Conservation (phyloP, 1,140 invertebrate species). For the Drosophila subpulchrella region DNA sequence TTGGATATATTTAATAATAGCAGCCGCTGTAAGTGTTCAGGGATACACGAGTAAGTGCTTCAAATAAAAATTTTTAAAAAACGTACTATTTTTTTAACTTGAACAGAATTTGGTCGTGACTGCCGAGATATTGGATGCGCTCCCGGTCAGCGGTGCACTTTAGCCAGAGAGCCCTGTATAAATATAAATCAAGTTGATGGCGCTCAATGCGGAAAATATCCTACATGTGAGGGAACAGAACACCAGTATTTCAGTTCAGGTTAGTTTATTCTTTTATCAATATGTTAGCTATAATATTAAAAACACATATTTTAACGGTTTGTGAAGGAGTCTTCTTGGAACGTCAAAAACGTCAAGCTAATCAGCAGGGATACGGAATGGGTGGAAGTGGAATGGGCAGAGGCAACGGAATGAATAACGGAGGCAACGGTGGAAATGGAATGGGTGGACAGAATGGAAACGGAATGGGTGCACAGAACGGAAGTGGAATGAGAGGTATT, state of each 20-base stretch:
- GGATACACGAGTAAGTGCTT: conserved; percentile 4
- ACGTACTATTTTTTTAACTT: too few species aligned
- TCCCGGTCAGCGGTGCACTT: conserved; percentile 1
- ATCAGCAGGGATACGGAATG: conserved; percentile 38
- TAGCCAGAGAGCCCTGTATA: conserved; percentile 4
- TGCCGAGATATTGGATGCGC: conserved; percentile 17
- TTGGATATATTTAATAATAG: conserved; percentile 8
- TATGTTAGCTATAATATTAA: neutral
- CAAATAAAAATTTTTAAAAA: too few species aligned
- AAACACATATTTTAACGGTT: neutral
- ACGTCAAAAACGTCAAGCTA: conserved; percentile 25
- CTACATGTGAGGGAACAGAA: neutral
- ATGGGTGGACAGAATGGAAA: conserved; percentile 14
- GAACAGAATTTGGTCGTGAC: conserved; percentile 15
- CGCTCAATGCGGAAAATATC: conserved; percentile 18
- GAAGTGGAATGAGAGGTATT: conserved; percentile 11
- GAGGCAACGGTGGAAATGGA: conserved; percentile 3
- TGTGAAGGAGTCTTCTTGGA: neutral
- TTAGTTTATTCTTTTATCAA: neutral
- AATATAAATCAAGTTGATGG: conserved; percentile 5
- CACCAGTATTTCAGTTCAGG: neutral
- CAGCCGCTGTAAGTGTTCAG: neutral
- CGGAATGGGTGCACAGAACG: conserved; percentile 28
- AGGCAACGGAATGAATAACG: conserved; percentile 7
- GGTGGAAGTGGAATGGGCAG: conserved; percentile 31